Percentiles rank a stretch among this genome's conserved stretches.
phyloP scores from a whole-genome alignment of 2,113 vertebrate genomes.

The Pantherophis guttatus region DNA sequence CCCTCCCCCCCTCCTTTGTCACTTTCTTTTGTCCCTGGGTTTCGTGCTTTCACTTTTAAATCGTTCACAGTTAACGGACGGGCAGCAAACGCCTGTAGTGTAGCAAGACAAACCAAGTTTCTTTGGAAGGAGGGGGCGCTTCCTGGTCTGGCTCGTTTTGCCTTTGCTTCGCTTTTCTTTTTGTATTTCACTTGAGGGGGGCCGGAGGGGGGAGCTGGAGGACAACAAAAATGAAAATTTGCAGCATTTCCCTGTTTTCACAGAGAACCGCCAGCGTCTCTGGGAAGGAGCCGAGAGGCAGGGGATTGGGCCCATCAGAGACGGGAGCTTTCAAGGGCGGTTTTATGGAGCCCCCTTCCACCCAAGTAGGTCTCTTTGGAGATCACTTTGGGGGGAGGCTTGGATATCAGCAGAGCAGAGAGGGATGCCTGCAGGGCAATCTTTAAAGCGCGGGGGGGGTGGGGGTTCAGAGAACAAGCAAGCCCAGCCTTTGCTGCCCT shows the following conservation, averaged over 20 bases:
- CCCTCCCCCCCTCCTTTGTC: not conserved
- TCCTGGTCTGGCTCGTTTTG: constrained; percentile 48
- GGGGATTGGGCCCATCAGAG: not conserved
- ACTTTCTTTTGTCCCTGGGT: constrained; percentile 10
- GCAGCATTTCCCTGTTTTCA: constrained; percentile 60
- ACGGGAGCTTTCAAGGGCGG: not conserved
- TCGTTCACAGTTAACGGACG: constrained; percentile 30
- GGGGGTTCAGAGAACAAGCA: fast-evolving
- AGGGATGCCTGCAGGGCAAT: not conserved
- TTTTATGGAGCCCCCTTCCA: not conserved
- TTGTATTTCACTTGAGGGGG: constrained; percentile 47
- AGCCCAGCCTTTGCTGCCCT: constrained; percentile 1
- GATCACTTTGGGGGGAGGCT: not conserved
- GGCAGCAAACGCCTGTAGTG: constrained; percentile 48
- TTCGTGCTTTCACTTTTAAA: constrained; percentile 46
- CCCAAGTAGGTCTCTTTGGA: not conserved
- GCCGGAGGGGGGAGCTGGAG: not conserved
- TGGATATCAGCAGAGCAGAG: not conserved
- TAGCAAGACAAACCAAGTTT: constrained; percentile 30
- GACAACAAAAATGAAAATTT: not conserved
- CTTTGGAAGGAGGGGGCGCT: constrained; percentile 46
- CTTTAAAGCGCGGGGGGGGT: not conserved
- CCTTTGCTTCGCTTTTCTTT: constrained; percentile 52
- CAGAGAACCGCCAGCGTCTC: constrained; percentile 52
- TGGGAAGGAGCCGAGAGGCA: constrained; percentile 46